phyloP scores from a whole-genome alignment of 2,797 vertebrate species.

The Pagetopsis macropterus region DNA sequence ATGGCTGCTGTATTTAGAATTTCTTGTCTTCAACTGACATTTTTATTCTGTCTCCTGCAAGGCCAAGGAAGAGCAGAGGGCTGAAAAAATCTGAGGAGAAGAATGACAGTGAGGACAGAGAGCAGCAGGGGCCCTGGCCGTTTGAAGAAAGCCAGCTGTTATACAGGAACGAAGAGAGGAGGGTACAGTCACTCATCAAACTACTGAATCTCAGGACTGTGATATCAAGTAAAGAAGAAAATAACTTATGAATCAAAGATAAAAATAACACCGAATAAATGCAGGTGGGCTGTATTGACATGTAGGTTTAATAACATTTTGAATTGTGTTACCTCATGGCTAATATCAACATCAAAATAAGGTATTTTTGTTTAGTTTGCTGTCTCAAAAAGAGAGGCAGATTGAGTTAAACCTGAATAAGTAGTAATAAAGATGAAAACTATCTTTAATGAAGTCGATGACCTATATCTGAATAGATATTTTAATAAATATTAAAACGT shows the following conservation, averaged over 20 bases:
- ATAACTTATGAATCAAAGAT: background rate
- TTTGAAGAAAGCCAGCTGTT: constrained; percentile 79
- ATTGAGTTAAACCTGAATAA: background rate
- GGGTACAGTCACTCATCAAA: constrained; percentile 74
- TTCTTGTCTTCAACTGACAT: constrained; percentile 8
- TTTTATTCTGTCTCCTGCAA: constrained; percentile 62
- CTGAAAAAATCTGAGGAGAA: constrained; percentile 85
- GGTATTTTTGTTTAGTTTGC: background rate
- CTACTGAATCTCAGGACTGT: background rate
- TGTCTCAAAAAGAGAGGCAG: background rate
- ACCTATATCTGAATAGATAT: background rate
- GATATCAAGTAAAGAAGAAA: background rate
- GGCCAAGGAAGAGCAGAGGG: constrained; percentile 84
- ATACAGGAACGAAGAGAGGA: constrained; percentile 79
- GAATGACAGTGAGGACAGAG: constrained; percentile 65
- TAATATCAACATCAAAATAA: too few relatives aligned
- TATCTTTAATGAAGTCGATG: background rate
- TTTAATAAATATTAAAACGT: background rate
- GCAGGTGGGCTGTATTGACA: background rate
- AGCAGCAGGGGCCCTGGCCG: constrained; percentile 73
- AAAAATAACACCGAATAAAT: background rate
- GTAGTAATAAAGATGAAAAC: background rate
- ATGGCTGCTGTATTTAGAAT: background rate
- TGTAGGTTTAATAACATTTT: too few relatives aligned
- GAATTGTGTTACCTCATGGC: too few relatives aligned